These are phyloP conservation scores for Tachyglossus aculeatus DNA, from an alignment of 2,797 vertebrate species.

Conservation along the genomic window DNA sequence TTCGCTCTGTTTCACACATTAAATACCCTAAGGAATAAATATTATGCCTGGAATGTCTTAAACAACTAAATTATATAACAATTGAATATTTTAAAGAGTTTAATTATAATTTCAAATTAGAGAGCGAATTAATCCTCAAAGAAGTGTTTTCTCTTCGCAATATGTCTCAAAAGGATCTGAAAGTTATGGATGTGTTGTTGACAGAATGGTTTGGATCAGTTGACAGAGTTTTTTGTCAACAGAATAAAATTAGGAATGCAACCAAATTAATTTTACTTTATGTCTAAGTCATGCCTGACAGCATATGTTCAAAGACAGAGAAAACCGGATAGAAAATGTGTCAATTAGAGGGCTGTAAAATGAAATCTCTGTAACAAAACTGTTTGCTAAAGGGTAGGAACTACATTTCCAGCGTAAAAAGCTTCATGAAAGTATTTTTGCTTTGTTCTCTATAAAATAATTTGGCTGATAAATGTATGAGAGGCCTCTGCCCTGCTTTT, in stretches of 20 bases:
- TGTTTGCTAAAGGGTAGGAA: constrained; percentile 31
- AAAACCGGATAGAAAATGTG: constrained; percentile 34
- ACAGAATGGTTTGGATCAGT: constrained; percentile 32
- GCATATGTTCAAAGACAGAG: constrained; percentile 34
- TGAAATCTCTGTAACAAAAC: constrained; percentile 41
- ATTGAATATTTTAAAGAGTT: not conserved
- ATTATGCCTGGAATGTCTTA: not conserved
- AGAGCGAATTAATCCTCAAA: not conserved
- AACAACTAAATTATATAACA: not conserved
- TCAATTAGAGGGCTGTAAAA: constrained; percentile 37
- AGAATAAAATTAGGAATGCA: constrained; percentile 47
- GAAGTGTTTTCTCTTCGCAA: not conserved
- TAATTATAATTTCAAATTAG: constrained; percentile 1
- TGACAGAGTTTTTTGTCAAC: constrained; percentile 43
- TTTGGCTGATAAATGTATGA: not conserved
- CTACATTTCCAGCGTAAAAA: constrained; percentile 10
- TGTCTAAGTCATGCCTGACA: constrained; percentile 35
- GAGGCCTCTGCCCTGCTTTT: not conserved
- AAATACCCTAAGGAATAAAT: not conserved
- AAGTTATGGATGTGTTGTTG: constrained; percentile 40
- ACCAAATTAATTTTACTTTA: constrained; percentile 41
- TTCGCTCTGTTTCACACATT: not conserved
- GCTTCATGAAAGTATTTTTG: constrained; percentile 15
- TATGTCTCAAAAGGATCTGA: constrained; percentile 19
- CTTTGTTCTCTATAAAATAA: constrained; percentile 10